A percentile compares a stretch with the other conserved stretches of the same genome.
Conservation (phyloP, 1,140 invertebrate species). For the Bacillus rossius region DNA sequence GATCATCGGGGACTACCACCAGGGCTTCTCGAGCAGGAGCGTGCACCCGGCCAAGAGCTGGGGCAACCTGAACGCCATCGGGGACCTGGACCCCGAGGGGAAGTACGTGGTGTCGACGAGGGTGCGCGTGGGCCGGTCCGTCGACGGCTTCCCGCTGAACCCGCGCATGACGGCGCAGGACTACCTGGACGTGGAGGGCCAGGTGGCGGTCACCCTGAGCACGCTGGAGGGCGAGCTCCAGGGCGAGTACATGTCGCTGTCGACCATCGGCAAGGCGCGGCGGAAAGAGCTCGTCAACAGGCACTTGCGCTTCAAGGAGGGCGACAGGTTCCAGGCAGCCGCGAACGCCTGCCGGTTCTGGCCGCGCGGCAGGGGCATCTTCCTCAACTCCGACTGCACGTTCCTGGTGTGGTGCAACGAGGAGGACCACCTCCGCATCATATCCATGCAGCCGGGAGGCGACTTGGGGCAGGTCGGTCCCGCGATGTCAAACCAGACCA, state of each 20-base stretch:
- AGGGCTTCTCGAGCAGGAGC: conserved; percentile 52
- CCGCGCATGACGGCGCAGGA: conserved; percentile 61
- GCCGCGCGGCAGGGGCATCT: conserved; percentile 71
- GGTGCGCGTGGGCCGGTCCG: conserved; percentile 62
- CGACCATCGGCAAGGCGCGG: conserved; percentile 58
- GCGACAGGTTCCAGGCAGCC: conserved; percentile 58
- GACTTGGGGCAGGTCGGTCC: conserved; percentile 48
- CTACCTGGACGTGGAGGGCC: conserved; percentile 54
- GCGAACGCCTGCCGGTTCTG: conserved; percentile 71
- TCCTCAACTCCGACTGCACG: conserved; percentile 63
- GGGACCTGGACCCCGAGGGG: conserved; percentile 63
- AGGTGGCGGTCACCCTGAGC: conserved; percentile 43
- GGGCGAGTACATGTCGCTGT: conserved; percentile 62
- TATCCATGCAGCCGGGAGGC: conserved; percentile 67
- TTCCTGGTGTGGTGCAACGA: conserved; percentile 74
- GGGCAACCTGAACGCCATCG: conserved; percentile 58
- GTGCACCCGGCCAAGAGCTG: conserved; percentile 62
- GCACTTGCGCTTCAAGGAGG: conserved; percentile 75
- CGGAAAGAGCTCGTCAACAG: conserved; percentile 68
- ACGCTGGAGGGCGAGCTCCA: conserved; percentile 53
- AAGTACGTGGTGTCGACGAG: conserved; percentile 69
- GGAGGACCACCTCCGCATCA: conserved; percentile 70
- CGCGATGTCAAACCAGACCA: no score
- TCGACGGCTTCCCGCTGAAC: conserved; percentile 70
- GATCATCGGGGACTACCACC: conserved; percentile 72